phyloP scores from a whole-genome alignment of 2,888 invertebrate genomes.

The Athrips mouffetella region DNA sequence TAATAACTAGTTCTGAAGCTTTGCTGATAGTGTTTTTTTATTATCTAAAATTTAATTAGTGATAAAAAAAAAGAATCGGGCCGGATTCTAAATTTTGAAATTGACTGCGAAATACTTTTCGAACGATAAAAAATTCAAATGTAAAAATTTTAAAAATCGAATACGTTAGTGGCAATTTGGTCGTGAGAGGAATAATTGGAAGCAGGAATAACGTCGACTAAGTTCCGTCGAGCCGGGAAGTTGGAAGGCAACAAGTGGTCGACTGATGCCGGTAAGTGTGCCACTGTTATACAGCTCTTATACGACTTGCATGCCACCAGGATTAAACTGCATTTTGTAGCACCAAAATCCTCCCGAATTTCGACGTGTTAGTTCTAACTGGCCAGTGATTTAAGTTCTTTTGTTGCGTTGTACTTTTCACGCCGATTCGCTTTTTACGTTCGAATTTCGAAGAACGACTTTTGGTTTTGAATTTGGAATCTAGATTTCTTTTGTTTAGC shows the following conservation, averaged over 20 bases:
- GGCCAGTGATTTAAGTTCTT: conserved; percentile 1
- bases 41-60: background rate
- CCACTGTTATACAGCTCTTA: conserved; percentile 65
- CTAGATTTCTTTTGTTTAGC: background rate
- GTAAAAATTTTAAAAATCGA: background rate
- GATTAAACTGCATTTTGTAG: conserved; percentile 55
- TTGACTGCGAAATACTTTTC: background rate
- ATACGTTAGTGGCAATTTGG: background rate
- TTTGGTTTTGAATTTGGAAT: conserved; percentile 14
- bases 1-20: conserved; percentile 11
- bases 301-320: conserved; percentile 74
- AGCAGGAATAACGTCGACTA: conserved; percentile 37
- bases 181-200: conserved; percentile 43
- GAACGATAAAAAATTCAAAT: background rate
- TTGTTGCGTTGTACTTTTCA: conserved; percentile 24
- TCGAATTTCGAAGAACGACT: conserved; percentile 8
- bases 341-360: conserved; percentile 38
- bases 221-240: conserved; percentile 52
- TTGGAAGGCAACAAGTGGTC: conserved; percentile 71
- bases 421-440: conserved; percentile 18
- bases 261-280: conserved; percentile 74
- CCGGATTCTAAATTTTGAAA: background rate
- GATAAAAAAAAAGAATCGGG: background rate
- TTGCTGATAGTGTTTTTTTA: conserved; percentile 6
- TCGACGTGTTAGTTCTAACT: conserved; percentile 36